Base-by-base conservation (phyloP, 2,888 invertebrate genomes). In the Eupithecia pulchellata region DNA sequence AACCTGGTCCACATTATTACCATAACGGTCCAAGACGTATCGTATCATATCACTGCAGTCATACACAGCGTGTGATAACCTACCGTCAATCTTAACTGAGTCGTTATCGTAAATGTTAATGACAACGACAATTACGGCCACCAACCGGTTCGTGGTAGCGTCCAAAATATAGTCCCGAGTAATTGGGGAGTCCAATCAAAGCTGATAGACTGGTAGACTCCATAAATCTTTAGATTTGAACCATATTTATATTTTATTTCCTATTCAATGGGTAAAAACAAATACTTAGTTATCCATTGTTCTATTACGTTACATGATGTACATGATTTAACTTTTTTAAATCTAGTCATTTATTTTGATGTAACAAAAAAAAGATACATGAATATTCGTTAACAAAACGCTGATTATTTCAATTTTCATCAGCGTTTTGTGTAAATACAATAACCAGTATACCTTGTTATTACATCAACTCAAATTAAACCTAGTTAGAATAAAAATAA, bases 91-190 rank as follows among this genome's bases (percentile, higher is more conserved):
- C 91, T 89, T 85, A 87, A 89, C 90, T 87, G 81, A 85, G 85
- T 86, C 88, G 90, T 91, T 92, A 91, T 91, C 93, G 91, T 93
- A 93, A 94, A 93, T 89, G 91, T 91, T 94, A 93, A 93, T 91
- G 92, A 89, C 84, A 83, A 87, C 83, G 89, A 89, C 92, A 90
- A 93, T 93, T 92, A 93, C 91, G 84, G 84, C 80, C 83, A 84
- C 83, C 83, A 83, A 81, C 83, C 79, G 79, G 87, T 88, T 88
- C 88, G 84, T 86, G 85, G 81, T 82, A 79, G 81, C 82, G 85
- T 75, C 84, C 84, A 83, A 87, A 88, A 90, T 89, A 89, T 89
- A 89, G 69, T 69, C n/a, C 55, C 4, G 60, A 60, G 64, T 47
- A 34, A 20, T 20, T 58, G 8, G 13, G 30, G 62, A 68, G 11